Base-by-base conservation (phyloP, 2,113 vertebrate species). In the Eulemur rufifrons region DNA sequence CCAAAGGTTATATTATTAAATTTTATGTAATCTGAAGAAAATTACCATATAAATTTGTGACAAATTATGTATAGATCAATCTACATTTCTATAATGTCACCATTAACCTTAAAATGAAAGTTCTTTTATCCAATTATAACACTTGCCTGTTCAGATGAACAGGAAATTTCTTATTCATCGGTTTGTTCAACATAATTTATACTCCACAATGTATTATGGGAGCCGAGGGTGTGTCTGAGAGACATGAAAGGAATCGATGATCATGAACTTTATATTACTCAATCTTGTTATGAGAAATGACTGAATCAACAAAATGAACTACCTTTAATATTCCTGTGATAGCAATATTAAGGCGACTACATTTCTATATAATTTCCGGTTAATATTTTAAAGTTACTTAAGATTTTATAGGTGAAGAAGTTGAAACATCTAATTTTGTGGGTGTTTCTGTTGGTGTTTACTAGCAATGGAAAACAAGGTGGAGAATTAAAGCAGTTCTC, bases 161-260 rank as follows among this genome's bases (percentile, higher is more conserved):
- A 86, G 37, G 47, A 97, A 94, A 89, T 61, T 76, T n/a, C 34
- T 95, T 63, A 63, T 91, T 91, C 27, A 42, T 61, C n/a, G 47
- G 9, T 68, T 90, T 83, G 6, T 68, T 88, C 17, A 66, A 59
- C 47, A 25, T 32, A 76, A 61, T 54, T 34, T 20, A 32, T 47
- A 47, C 37, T 78, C 59, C 59, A 69, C 84, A 25, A n/a, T 54
- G 23, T 25, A 86, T 59, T 45, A 39, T 32, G 63, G 12, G 63
- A 82, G 42, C 17, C 23, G 47, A 85, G 80, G 32, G 21, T 25
- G 8, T 59, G 42, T 39, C 91, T 84, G 34, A 77, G 32, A 90
- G 50, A n/a, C 84, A 27, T 39, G 15, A 83, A 94, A 77, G 56
- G 20, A 81, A 74, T 66, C 13, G 15, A 21, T 71, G 54, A 39